A percentile compares a stretch with the other conserved stretches of the same genome.
Evolutionary conservation across 1,140 invertebrate genomes (phyloP).

Genomic region (Venustaconcha ellipsiformis): DNA sequence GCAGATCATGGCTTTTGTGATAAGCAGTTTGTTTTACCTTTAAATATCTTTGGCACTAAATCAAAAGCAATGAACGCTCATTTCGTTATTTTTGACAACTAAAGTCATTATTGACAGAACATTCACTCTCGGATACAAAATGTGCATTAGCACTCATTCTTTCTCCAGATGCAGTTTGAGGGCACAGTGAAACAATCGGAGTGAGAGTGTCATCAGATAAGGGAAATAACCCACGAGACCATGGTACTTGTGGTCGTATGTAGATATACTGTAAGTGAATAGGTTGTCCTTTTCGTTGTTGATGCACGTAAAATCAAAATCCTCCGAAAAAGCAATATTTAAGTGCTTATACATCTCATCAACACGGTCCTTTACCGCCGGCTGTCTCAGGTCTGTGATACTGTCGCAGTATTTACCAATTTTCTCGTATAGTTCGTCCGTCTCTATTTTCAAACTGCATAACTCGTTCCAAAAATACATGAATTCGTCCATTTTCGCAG

Average conservation of each 20-base stretch:
- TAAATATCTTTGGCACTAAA: no score
- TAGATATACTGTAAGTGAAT: conserved; percentile 49
- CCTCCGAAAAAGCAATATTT: conserved; percentile 26
- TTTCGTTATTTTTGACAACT: no score
- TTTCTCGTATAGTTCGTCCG: conserved; percentile 39
- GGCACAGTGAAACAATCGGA: conserved; percentile 40
- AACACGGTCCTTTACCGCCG: conserved; percentile 38
- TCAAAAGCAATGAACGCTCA: no score
- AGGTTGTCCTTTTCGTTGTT: conserved; percentile 54
- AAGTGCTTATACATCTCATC: conserved; percentile 41
- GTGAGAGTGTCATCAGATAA: conserved; percentile 44
- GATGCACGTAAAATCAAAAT: conserved; percentile 47
- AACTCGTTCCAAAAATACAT: conserved; percentile 43
- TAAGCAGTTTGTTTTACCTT: no score
- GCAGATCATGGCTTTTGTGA: no score
- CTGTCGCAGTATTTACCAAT: conserved; percentile 44
- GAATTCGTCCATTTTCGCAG: conserved; percentile 41
- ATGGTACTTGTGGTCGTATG: conserved; percentile 43
- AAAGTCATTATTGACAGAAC: no score
- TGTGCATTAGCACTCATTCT: conserved; percentile 29
- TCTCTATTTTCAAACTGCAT: conserved; percentile 38
- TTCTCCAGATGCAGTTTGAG: conserved; percentile 54
- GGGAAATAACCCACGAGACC: conserved; percentile 52
- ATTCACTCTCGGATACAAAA: no score
- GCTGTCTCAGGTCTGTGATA: conserved; percentile 47